A percentile compares a stretch with the other conserved stretches of the same genome.
These are phyloP conservation scores for Chaetodon trifascialis DNA, from an alignment of 2,113 vertebrate species.

Conservation along the genomic window DNA sequence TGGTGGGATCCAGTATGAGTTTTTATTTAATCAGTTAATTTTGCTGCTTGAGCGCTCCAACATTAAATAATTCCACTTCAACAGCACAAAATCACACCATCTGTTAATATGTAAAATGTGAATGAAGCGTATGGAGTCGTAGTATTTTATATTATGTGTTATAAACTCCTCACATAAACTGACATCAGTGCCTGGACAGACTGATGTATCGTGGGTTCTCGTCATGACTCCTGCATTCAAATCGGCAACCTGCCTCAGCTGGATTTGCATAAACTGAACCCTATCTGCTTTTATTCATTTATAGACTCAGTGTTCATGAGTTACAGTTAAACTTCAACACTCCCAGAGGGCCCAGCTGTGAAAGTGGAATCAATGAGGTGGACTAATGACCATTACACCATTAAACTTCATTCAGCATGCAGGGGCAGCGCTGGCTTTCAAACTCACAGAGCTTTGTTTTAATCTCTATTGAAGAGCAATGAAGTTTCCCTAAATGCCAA, in stretches of 20 bases:
- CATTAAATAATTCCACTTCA: background rate
- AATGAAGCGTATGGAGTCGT: slow-evolving; percentile 21
- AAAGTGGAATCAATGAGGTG: background rate
- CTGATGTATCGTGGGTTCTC: slow-evolving; percentile 19
- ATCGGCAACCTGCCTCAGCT: slow-evolving; percentile 17
- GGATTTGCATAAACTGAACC: slow-evolving; percentile 57
- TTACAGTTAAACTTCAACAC: background rate
- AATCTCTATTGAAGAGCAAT: no score
- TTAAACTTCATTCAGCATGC: no score
- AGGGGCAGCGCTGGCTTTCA: no score
- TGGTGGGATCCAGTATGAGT: no score
- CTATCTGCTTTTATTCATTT: slow-evolving; percentile 31
- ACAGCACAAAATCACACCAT: slow-evolving; percentile 38
- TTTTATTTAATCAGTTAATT: no score
- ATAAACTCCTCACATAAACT: slow-evolving; percentile 30
- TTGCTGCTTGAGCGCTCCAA: no score
- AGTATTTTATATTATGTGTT: slow-evolving; percentile 49
- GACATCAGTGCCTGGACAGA: background rate
- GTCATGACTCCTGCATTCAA: slow-evolving; percentile 53
- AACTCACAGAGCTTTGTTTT: no score
- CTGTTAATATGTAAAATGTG: slow-evolving; percentile 35
- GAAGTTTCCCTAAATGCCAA: no score
- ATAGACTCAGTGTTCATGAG: background rate
- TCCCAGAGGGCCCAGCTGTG: background rate
- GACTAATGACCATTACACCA: no score